phyloP scores from a whole-genome alignment of 2,113 vertebrate genomes.

The Gyps fulvus region DNA sequence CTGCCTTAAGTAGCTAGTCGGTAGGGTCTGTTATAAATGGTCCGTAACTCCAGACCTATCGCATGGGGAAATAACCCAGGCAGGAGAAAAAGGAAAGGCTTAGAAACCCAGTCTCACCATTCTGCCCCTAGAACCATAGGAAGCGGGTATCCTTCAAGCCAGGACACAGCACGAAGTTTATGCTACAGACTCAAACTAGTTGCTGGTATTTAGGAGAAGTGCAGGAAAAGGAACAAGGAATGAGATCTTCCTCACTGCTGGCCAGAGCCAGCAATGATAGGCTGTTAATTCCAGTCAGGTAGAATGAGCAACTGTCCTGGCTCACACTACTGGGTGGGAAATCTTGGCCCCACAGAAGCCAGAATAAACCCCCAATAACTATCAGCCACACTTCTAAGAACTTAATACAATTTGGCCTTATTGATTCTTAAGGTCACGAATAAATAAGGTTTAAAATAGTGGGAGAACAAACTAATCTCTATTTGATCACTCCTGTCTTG shows the following conservation, averaged over 20 bases:
- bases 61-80: rapidly evolving
- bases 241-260: background rate
- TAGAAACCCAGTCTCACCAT: background rate
- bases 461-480: background rate
- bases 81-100: background rate
- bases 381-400: background rate
- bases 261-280: background rate
- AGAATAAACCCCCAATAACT: background rate
- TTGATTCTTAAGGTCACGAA: background rate
- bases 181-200: background rate
- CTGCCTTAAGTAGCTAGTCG: background rate
- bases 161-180: background rate
- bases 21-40: background rate
- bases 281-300: background rate
- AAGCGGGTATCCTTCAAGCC: background rate
- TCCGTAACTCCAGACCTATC: background rate
- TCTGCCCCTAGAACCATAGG: background rate
- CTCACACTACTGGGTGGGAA: background rate
- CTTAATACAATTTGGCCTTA: background rate
- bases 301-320: background rate
- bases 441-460: background rate
- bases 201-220: background rate
- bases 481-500: background rate
- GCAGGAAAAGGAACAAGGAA: background rate
- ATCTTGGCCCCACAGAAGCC: background rate